Percentiles rank a stretch among this genome's conserved stretches.
phyloP scores from a whole-genome alignment of 2,797 vertebrate genomes.

The Phalanger gymnotis region DNA sequence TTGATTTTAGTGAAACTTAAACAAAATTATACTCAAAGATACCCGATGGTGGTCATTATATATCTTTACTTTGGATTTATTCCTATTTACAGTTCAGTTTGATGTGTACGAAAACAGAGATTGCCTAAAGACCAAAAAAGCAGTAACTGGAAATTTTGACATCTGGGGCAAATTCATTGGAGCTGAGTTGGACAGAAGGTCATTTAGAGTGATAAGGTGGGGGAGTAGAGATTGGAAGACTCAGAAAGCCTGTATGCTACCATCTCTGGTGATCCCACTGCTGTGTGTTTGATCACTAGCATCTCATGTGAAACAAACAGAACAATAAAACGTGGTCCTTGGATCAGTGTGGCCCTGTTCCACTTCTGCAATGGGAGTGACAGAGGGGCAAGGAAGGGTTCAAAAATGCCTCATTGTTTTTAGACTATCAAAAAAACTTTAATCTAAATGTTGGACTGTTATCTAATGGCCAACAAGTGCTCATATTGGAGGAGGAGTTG shows the following conservation, averaged over 20 bases:
- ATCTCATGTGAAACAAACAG: not conserved
- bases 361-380: not conserved
- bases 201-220: not conserved
- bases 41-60: not conserved
- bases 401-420: not conserved
- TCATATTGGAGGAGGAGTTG: not conserved
- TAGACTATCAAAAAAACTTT: not conserved
- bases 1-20: slow-evolving; percentile 29
- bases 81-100: not conserved
- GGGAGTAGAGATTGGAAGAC: not conserved
- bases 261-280: not conserved
- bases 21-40: not conserved
- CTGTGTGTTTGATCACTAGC: not conserved
- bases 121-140: not conserved
- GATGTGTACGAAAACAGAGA: not conserved
- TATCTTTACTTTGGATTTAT: not conserved
- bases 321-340: not conserved
- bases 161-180: not conserved
- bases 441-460: not conserved
- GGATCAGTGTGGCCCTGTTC: not conserved
- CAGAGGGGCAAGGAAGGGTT: not conserved
- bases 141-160: not conserved
- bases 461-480: not conserved
- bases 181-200: not conserved
- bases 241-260: not conserved